A percentile compares a stretch with the other conserved stretches of the same genome.
phyloP scores from a whole-genome alignment of 2,888 invertebrate genomes.

The Buathra laborator region DNA sequence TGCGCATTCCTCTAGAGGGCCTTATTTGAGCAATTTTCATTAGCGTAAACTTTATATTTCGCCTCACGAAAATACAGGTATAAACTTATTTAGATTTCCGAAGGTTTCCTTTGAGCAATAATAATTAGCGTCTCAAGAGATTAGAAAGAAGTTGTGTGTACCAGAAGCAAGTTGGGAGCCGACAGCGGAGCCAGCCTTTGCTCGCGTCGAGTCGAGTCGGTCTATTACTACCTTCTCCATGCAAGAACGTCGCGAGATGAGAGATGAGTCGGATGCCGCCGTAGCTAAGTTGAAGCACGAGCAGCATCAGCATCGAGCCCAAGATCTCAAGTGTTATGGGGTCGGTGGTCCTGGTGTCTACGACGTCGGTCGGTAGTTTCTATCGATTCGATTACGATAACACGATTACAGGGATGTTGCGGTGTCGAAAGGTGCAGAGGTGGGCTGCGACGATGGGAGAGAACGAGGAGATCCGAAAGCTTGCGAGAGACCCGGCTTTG shows the following conservation, averaged over 20 bases:
- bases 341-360: constrained; percentile 58
- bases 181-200: not conserved
- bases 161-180: not conserved
- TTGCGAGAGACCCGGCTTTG: constrained; percentile 52
- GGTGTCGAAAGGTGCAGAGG: constrained; percentile 51
- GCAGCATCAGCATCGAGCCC: constrained; percentile 44
- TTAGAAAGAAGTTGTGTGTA: constrained; percentile 41
- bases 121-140: constrained; percentile 20
- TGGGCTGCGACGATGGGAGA: constrained; percentile 35
- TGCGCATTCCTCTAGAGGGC: not conserved
- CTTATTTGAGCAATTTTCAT: not conserved
- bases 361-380: constrained; percentile 64
- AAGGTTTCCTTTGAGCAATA: constrained; percentile 6
- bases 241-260: constrained; percentile 31
- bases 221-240: constrained; percentile 29
- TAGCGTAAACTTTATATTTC: not conserved
- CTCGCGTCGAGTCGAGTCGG: constrained; percentile 26
- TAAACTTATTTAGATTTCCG: not conserved
- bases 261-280: constrained; percentile 22
- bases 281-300: constrained; percentile 28
- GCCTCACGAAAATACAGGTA: not conserved
- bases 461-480: constrained; percentile 51
- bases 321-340: constrained; percentile 61
- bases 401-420: constrained; percentile 64
- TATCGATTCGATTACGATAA: constrained; percentile 69